These are phyloP conservation scores for Indicator maculatus DNA, from an alignment of 2,113 vertebrate species.

Conservation along the genomic window DNA sequence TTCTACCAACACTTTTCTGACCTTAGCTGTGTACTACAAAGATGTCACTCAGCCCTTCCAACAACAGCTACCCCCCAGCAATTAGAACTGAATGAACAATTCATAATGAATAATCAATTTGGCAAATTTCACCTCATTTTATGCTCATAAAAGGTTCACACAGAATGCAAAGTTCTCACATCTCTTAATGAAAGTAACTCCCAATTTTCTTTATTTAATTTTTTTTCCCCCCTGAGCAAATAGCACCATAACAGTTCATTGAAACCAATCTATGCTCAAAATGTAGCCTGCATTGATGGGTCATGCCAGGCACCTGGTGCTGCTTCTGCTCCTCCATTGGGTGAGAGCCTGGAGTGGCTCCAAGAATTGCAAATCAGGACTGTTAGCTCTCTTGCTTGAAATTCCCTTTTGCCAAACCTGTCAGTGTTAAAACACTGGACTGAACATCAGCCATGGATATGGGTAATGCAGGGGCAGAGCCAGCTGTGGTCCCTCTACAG, in stretches of 20 bases:
- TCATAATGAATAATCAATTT: not conserved
- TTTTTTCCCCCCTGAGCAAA: not conserved
- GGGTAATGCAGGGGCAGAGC: not conserved
- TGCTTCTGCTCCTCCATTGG: not conserved
- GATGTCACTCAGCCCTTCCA: not conserved
- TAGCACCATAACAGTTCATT: not conserved
- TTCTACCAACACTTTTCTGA: slow-evolving; percentile 1
- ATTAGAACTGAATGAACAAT: slow-evolving; percentile 52
- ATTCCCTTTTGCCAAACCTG: not conserved
- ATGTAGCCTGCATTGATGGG: not conserved
- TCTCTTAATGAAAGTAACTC: not conserved
- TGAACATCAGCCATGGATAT: not conserved
- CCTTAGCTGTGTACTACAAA: not conserved
- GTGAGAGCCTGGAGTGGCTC: fast-evolving
- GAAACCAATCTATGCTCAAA: not conserved
- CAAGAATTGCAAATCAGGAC: not conserved
- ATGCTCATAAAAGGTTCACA: not conserved
- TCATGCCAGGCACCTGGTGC: not conserved
- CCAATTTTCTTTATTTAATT: no score
- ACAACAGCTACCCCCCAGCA: slow-evolving; percentile 6
- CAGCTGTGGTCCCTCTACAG: not conserved
- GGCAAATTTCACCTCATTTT: not conserved
- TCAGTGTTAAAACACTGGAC: not conserved
- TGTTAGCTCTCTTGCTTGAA: not conserved
- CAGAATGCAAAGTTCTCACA: not conserved